Conservation (phyloP, 2,797 vertebrate genomes). For the Peromyscus aztecus region DNA sequence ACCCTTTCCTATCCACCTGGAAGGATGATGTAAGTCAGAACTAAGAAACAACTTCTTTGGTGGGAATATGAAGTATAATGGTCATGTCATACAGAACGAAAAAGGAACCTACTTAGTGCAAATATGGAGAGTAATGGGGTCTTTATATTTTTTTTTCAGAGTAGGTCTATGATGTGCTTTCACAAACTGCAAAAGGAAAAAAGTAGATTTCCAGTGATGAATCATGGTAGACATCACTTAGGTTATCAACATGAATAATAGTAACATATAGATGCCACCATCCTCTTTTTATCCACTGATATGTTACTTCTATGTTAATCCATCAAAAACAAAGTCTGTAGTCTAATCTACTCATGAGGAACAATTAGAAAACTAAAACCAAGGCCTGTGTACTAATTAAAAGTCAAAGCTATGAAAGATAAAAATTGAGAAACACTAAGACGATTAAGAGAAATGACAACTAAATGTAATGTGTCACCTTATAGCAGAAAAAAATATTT, state of each 20-base stretch:
- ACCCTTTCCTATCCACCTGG: neutral
- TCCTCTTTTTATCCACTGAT: neutral
- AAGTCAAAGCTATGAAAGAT: neutral
- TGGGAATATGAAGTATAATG: neutral
- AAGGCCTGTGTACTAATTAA: neutral
- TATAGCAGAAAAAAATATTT: neutral
- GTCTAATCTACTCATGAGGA: neutral
- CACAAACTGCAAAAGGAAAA: constrained; percentile 17
- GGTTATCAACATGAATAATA: neutral
- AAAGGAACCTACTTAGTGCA: neutral
- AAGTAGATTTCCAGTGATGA: neutral
- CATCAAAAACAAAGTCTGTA: neutral
- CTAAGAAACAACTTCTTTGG: neutral
- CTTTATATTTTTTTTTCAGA: neutral
- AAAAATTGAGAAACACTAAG: neutral
- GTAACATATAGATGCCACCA: neutral
- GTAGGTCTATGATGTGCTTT: neutral
- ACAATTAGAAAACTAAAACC: neutral
- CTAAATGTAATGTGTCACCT: neutral
- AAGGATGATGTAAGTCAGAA: neutral
- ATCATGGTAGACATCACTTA: neutral
- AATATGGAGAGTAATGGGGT: neutral
- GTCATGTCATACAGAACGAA: neutral
- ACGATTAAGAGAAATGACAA: neutral
- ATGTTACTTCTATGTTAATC: neutral